Evolutionary conservation across 2,113 vertebrate species (phyloP).

Genomic region (Neomonachus schauinslandi): DNA sequence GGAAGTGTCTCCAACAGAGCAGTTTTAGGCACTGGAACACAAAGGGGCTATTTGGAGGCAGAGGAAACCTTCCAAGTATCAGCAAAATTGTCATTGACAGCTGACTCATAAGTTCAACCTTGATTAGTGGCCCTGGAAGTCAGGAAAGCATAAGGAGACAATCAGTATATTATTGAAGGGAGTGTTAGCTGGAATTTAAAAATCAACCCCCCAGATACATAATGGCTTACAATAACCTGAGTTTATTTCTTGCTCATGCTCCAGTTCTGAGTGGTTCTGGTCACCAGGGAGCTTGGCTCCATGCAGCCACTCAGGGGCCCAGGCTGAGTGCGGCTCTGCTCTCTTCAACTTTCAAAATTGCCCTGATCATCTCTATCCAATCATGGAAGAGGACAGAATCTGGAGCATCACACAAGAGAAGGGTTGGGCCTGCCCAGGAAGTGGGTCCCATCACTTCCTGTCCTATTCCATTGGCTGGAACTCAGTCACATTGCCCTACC

Average conservation of each 20-base stretch:
- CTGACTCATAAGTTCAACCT: not conserved
- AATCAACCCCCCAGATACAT: not conserved
- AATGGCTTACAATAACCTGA: not conserved
- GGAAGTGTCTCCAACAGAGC: not conserved
- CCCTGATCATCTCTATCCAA: not conserved
- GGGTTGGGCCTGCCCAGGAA: not conserved
- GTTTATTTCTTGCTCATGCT: not conserved
- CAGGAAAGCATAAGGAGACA: not conserved
- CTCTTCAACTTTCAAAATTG: not conserved
- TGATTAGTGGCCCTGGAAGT: not conserved
- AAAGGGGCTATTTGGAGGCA: not conserved
- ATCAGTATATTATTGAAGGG: not conserved
- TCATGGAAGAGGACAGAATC: not conserved
- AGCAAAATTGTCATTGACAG: not conserved
- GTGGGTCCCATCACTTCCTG: too few species aligned
- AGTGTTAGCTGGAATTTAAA: not conserved
- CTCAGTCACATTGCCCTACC: not conserved
- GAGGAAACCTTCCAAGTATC: not conserved
- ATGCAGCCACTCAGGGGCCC: not conserved
- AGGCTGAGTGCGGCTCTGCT: not conserved
- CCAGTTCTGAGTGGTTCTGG: not conserved
- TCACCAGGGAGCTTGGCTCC: not conserved
- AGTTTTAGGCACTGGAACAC: not conserved
- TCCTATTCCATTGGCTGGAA: not conserved
- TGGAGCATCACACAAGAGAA: not conserved